phyloP scores from a whole-genome alignment of 2,797 vertebrate genomes.

The Pyrocephalus nanus region DNA sequence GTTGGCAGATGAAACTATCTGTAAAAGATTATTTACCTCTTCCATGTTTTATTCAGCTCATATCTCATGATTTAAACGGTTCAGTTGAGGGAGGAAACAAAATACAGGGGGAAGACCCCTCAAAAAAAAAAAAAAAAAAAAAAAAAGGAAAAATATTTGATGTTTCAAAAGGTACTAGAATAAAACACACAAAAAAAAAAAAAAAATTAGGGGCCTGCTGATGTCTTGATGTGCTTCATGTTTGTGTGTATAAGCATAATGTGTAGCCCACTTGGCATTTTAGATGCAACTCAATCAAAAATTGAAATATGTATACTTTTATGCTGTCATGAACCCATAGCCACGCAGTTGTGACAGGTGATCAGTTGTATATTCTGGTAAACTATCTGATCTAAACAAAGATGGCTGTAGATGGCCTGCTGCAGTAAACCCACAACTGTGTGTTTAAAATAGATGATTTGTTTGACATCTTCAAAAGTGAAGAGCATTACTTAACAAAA shows the following conservation, averaged over 20 bases:
- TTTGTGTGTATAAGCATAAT: neutral
- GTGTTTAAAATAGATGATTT: constrained; percentile 12
- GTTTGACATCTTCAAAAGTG: constrained; percentile 40
- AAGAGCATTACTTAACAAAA: constrained; percentile 51
- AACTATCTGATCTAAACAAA: constrained; percentile 22
- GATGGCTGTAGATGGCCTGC: neutral
- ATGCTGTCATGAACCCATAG: constrained; percentile 34
- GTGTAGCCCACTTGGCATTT: neutral
- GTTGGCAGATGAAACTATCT: neutral
- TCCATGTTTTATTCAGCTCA: neutral
- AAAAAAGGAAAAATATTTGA: too few species aligned
- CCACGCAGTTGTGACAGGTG: neutral
- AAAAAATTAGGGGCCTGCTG: neutral
- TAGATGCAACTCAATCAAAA: constrained; percentile 17
- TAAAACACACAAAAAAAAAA: neutral
- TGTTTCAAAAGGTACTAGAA: neutral
- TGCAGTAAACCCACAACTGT: constrained; percentile 4
- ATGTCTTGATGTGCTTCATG: neutral
- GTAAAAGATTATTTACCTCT: neutral
- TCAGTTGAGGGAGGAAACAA: neutral
- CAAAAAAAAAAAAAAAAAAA: neutral
- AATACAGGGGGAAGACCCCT: neutral
- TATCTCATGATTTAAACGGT: neutral
- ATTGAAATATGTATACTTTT: constrained; percentile 8
- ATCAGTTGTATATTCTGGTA: neutral